Evolutionary conservation across 1,140 invertebrate genomes (phyloP).

Genomic region (Lucilia cuprina): DNA sequence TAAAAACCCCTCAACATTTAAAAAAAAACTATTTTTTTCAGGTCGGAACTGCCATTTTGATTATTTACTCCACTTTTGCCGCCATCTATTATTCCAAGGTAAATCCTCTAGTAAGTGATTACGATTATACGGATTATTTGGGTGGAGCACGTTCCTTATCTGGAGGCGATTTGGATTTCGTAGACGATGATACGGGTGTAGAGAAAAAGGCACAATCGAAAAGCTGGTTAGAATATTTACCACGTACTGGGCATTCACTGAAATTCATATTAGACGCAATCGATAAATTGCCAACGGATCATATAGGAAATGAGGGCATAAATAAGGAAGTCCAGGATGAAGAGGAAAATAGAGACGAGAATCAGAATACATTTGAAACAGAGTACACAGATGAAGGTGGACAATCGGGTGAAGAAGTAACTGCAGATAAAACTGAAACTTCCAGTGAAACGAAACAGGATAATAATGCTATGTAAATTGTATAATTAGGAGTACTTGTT

Average conservation of each 20-base stretch:
- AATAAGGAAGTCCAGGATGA: too few species aligned
- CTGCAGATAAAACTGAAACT: too few species aligned
- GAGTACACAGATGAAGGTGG: too few species aligned
- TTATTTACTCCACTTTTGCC: constrained; percentile 82
- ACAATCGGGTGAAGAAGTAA: too few species aligned
- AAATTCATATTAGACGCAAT: constrained; percentile 60
- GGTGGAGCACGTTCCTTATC: constrained; percentile 66
- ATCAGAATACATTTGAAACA: too few species aligned
- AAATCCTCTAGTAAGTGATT: constrained; percentile 77
- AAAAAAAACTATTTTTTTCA: constrained; percentile 52
- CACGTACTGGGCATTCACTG: constrained; percentile 51
- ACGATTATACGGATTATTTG: constrained; percentile 75
- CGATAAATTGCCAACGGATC: constrained; percentile 56
- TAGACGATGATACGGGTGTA: constrained; percentile 44
- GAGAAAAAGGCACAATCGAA: neutral
- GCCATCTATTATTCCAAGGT: constrained; percentile 87
- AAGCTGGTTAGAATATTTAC: constrained; percentile 47
- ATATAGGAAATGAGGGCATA: too few species aligned
- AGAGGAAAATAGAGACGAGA: too few species aligned
- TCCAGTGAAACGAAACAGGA: too few species aligned
- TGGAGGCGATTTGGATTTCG: constrained; percentile 63
- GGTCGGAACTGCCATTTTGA: constrained; percentile 77
- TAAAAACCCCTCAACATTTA: too few species aligned
- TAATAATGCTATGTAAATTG: too few species aligned
- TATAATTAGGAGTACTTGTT: too few species aligned